Conservation (phyloP, 2,888 invertebrate species). For the Ectropis crepuscularia region DNA sequence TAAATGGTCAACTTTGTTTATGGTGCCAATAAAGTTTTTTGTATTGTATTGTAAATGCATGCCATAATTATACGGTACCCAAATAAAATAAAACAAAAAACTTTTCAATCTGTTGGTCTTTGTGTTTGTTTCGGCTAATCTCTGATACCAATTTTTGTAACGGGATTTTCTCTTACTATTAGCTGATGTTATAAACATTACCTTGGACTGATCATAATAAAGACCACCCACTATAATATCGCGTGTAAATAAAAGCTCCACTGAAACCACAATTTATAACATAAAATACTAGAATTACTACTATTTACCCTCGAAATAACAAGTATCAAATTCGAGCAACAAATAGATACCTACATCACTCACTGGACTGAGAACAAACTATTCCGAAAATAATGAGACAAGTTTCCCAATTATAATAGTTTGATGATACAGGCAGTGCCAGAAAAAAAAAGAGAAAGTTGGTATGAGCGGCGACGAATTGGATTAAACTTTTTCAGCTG, state of each 20-base stretch:
- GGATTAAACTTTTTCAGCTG: slow-evolving; percentile 3
- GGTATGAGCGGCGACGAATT: slow-evolving; percentile 13
- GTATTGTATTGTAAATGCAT: too few relatives aligned
- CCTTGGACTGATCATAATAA: too few relatives aligned
- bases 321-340: slow-evolving; percentile 31
- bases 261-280: background rate
- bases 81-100: too few relatives aligned
- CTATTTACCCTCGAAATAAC: slow-evolving; percentile 4
- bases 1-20: too few relatives aligned
- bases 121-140: too few relatives aligned
- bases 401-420: slow-evolving; percentile 81
- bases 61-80: too few relatives aligned
- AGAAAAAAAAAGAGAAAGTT: slow-evolving; percentile 54
- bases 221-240: background rate
- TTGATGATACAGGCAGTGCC: slow-evolving; percentile 60
- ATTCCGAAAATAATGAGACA: slow-evolving; percentile 78
- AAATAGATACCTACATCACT: slow-evolving; percentile 24
- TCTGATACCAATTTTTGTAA: too few relatives aligned
- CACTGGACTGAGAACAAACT: slow-evolving; percentile 51
- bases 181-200: too few relatives aligned
- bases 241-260: background rate
- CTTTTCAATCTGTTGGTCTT: too few relatives aligned
- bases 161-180: too few relatives aligned
- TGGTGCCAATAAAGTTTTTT: too few relatives aligned
- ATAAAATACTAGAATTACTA: background rate